Conservation (phyloP, 2,113 vertebrate genomes). For the Osmerus eperlanus region DNA sequence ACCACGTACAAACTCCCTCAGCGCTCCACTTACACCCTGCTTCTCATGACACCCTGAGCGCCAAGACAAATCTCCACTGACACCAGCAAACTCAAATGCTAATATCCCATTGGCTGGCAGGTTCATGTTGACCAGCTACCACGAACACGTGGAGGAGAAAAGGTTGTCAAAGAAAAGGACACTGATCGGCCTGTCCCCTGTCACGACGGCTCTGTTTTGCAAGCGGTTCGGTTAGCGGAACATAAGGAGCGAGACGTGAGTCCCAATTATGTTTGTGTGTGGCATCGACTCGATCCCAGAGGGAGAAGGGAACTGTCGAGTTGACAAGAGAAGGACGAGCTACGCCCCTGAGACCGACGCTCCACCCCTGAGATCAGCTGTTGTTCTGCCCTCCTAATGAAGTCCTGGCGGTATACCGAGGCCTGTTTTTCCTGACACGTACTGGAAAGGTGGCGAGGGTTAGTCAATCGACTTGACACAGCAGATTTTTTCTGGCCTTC, state of each 20-base stretch:
- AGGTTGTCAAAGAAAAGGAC: no score
- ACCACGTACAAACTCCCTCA: neutral
- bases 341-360: neutral
- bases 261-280: neutral
- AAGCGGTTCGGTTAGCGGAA: no score
- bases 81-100: neutral
- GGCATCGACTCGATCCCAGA: neutral
- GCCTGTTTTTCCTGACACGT: slow-evolving; percentile 31
- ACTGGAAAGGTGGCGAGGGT: neutral
- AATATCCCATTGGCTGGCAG: no score
- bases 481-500: neutral
- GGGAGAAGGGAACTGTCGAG: neutral
- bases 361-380: slow-evolving; percentile 42
- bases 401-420: slow-evolving; percentile 39
- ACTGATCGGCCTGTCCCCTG: no score
- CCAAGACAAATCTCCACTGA: neutral
- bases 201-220: no score
- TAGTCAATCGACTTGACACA: neutral
- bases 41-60: no score
- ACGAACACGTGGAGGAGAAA: no score
- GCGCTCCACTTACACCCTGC: neutral
- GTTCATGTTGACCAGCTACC: no score
- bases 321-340: slow-evolving; percentile 6
- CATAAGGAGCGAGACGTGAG: neutral
- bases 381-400: slow-evolving; percentile 47